Conservation (phyloP, 2,888 invertebrate genomes). For the Pilophorus perplexus region DNA sequence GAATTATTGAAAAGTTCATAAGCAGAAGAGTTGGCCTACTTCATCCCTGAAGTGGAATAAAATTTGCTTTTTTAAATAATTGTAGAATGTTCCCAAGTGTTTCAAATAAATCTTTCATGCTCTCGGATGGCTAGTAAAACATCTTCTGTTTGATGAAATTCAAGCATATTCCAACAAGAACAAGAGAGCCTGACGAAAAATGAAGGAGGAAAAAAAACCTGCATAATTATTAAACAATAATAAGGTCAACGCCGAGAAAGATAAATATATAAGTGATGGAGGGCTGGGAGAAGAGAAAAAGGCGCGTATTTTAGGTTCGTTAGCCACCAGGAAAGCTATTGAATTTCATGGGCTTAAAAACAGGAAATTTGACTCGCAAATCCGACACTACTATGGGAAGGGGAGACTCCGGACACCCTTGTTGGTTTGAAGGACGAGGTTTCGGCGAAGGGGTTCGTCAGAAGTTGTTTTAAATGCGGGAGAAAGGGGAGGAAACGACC, state of each 20-base stretch:
- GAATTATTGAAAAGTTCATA: no score
- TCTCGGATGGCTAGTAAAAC: no score
- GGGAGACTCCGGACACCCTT: no score
- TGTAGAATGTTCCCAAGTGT: no score
- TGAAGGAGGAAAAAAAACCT: background rate
- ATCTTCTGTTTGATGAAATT: no score
- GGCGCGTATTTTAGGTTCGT: constrained; percentile 36
- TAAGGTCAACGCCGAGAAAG: constrained; percentile 6
- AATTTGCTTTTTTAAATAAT: no score
- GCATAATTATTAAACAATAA: constrained; percentile 15
- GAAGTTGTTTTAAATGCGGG: constrained; percentile 32
- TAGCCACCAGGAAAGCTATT: constrained; percentile 36
- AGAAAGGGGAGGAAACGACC: background rate
- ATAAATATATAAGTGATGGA: constrained; percentile 23
- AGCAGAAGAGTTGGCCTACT: no score
- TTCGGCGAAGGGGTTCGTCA: constrained; percentile 25
- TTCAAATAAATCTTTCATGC: no score
- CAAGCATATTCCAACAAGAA: no score
- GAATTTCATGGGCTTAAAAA: constrained; percentile 42
- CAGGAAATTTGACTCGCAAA: constrained; percentile 41
- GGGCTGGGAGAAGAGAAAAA: background rate
- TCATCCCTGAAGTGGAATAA: no score
- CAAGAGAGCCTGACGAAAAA: no score
- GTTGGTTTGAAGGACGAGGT: constrained; percentile 11
- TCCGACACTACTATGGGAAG: constrained; percentile 13